Evolutionary conservation across 2,113 vertebrate species (phyloP).

Genomic region (Girardinichthys multiradiatus): DNA sequence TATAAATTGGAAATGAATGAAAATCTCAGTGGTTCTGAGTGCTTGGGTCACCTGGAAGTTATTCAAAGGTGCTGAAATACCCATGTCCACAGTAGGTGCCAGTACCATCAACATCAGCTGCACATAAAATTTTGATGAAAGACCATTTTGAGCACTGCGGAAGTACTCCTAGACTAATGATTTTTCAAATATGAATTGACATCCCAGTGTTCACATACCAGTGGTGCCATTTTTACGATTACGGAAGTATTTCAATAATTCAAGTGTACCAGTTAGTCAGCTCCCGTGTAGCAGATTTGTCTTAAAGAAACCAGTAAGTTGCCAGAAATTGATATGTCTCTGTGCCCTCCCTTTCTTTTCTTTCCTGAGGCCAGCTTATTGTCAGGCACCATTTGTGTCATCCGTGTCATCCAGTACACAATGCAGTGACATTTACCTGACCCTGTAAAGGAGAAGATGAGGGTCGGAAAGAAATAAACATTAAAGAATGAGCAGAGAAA

Average conservation of each 20-base stretch:
- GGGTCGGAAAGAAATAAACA: conserved; percentile 11
- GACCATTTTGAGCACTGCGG: no score
- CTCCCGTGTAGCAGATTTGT: background rate
- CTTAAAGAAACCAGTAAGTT: conserved; percentile 13
- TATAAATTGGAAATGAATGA: no score
- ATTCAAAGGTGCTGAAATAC: background rate
- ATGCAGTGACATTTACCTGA: conserved; percentile 65
- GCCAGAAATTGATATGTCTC: conserved; percentile 49
- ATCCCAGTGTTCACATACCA: background rate
- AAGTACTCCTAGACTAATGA: background rate
- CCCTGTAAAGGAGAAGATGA: conserved; percentile 40
- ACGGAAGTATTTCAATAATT: background rate
- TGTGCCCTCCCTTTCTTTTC: conserved; percentile 32
- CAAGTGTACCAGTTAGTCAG: background rate
- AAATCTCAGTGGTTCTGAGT: background rate
- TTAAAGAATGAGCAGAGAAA: background rate
- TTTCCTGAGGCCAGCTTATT: conserved; percentile 55
- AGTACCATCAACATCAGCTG: no score
- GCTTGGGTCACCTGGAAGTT: no score
- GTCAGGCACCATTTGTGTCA: conserved; percentile 55
- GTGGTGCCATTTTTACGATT: background rate
- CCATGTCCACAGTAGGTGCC: no score
- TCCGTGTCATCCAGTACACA: conserved; percentile 60
- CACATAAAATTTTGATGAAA: no score
- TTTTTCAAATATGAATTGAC: background rate